Conservation (phyloP, 2,113 vertebrate species). For the Malurus elegans region DNA sequence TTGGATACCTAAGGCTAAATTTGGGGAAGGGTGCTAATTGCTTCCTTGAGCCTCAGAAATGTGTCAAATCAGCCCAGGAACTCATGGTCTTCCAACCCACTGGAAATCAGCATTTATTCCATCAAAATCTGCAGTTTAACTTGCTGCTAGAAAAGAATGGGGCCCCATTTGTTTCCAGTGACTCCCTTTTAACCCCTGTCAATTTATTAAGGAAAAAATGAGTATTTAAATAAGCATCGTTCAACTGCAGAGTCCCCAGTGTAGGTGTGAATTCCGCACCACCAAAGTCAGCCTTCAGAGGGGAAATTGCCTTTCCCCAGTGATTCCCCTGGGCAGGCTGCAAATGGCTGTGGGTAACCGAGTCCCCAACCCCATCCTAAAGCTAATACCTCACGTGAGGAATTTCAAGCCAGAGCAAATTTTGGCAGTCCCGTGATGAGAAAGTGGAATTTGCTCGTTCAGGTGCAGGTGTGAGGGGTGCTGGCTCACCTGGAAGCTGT, state of each 20-base stretch:
- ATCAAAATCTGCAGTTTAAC: background rate
- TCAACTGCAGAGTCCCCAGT: background rate
- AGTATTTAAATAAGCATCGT: background rate
- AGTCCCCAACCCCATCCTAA: background rate
- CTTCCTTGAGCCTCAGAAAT: background rate
- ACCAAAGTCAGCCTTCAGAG: background rate
- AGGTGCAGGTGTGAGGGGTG: background rate
- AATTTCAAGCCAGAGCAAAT: constrained; percentile 21
- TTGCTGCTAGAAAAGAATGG: background rate
- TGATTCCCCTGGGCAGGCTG: background rate
- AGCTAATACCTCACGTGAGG: background rate
- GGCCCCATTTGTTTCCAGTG: background rate
- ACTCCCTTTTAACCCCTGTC: background rate
- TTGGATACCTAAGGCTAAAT: background rate
- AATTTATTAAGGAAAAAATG: background rate
- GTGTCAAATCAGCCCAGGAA: background rate
- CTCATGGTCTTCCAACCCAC: background rate
- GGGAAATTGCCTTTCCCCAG: background rate
- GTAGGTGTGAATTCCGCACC: constrained; percentile 19
- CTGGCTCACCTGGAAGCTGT: background rate
- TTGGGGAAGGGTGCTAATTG: background rate
- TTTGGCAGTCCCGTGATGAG: background rate
- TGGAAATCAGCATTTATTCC: background rate
- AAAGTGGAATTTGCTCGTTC: background rate
- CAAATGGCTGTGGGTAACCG: background rate